Conservation (phyloP, 2,888 invertebrate genomes). For the Morpho achilles region DNA sequence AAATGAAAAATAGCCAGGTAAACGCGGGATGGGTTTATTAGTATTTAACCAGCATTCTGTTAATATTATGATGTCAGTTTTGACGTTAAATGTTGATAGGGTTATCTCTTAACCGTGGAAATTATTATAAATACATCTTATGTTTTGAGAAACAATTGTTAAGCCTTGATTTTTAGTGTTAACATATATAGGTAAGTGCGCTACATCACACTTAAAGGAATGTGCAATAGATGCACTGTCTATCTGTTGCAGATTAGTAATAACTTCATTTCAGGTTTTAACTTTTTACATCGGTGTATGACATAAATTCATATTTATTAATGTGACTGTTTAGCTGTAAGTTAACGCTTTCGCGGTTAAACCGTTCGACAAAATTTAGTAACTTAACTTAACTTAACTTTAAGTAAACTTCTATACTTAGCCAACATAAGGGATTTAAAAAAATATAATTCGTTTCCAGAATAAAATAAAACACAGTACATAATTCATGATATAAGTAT, state of each 20-base stretch:
- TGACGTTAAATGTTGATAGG: conserved; percentile 5
- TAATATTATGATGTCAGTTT: conserved; percentile 16
- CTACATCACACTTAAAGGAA: conserved; percentile 1
- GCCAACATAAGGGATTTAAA: too few relatives aligned
- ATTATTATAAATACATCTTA: conserved; percentile 17
- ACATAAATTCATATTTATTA: too few relatives aligned
- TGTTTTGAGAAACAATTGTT: conserved; percentile 20
- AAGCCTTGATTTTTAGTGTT: conserved; percentile 3
- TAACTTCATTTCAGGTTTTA: too few relatives aligned
- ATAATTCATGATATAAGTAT: too few relatives aligned
- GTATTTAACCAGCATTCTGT: conserved; percentile 22
- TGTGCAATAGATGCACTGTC: background rate
- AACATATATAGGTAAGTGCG: conserved; percentile 4
- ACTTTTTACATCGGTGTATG: too few relatives aligned
- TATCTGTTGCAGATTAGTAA: background rate
- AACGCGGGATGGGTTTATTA: background rate
- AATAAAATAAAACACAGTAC: too few relatives aligned
- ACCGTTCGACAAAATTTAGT: too few relatives aligned
- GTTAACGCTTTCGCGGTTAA: too few relatives aligned
- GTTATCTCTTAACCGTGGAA: conserved; percentile 10
- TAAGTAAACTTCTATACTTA: too few relatives aligned
- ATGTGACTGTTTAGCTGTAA: too few relatives aligned
- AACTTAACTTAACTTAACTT: too few relatives aligned
- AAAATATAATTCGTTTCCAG: too few relatives aligned
- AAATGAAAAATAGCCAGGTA: background rate